A percentile compares a stretch with the other conserved stretches of the same genome.
phyloP scores from a whole-genome alignment of 2,888 invertebrate species.

The Pandemis cinnamomeana region DNA sequence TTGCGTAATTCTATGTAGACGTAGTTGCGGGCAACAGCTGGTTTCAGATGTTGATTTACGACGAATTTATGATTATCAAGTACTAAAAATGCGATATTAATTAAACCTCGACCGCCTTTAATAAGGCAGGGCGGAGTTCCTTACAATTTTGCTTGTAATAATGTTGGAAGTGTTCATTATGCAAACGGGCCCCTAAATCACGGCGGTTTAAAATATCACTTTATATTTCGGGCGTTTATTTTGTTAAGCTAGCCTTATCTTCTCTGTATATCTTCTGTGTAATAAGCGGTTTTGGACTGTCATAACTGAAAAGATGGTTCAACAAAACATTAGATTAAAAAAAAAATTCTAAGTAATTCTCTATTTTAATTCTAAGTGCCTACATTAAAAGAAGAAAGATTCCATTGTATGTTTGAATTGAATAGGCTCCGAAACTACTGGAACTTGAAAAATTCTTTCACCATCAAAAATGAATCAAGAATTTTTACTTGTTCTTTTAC shows the following conservation, averaged over 20 bases:
- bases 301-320: neutral
- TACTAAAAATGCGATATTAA: constrained; percentile 17
- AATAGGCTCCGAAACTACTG: too few relatives aligned
- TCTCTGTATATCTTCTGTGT: constrained; percentile 22
- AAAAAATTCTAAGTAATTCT: too few relatives aligned
- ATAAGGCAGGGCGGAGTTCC: constrained; percentile 21
- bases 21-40: too few relatives aligned
- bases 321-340: neutral
- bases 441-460: too few relatives aligned
- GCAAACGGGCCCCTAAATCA: constrained; percentile 33
- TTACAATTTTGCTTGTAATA: constrained; percentile 32
- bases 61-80: neutral
- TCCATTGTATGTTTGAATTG: too few relatives aligned
- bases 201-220: constrained; percentile 35
- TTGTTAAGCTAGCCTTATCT: constrained; percentile 25
- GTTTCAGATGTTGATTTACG: neutral
- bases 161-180: constrained; percentile 30
- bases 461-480: too few relatives aligned
- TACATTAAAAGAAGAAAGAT: too few relatives aligned
- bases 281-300: neutral
- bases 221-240: constrained; percentile 37
- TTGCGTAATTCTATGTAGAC: too few relatives aligned
- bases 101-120: constrained; percentile 26
- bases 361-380: too few relatives aligned
- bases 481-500: too few relatives aligned